Base-by-base conservation (phyloP, 2,113 vertebrate species). In the Atlantisia rogersi region DNA sequence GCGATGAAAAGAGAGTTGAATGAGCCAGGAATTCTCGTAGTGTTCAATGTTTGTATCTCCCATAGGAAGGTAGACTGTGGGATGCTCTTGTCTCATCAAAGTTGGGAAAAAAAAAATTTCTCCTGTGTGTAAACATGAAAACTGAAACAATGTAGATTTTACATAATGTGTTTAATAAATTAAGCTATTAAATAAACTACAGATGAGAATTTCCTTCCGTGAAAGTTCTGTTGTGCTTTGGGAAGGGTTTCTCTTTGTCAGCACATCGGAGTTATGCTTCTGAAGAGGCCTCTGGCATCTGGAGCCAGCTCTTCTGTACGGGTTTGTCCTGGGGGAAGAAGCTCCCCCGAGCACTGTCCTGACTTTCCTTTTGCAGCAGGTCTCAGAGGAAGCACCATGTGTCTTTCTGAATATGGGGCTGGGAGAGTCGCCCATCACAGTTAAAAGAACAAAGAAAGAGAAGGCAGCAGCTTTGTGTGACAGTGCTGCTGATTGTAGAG, bases 121-220 rank as follows among this genome's bases (percentile, higher is more conserved):
- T 97, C 92, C 87, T 94, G 63, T 97, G 96, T 98, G 97, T 98
- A 98, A 98, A 98, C 97, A 97, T 98, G 94, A 96, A 97, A 97
- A 88, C 92, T 93, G 97, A 97, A 95, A 91, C 85, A 90, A 96
- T 97, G 97, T 98, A 98, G 98, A 98, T 98, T 98, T 98, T 98
- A 90, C 96, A 98, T 92, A 97, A 78, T 96, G 97, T 98, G 97
- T 97, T 98, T 97, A 98, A 97, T 97, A 97, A 98, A 98, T 98
- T 96, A 98, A 97, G 91, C 84, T 97, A 95, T 97, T 96, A 94
- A 97, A 97, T 95, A 82, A 97, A 97, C 76, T 97, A 91, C 39
- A 95, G 64, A 78, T 94, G 90, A 79, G 85, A 96, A 88, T 95
- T 96, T 96, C 92, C 70, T 95, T 97, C 73, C 94, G 4, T 93